Base-by-base conservation (phyloP, 2,797 vertebrate species). In the Characodon lateralis region DNA sequence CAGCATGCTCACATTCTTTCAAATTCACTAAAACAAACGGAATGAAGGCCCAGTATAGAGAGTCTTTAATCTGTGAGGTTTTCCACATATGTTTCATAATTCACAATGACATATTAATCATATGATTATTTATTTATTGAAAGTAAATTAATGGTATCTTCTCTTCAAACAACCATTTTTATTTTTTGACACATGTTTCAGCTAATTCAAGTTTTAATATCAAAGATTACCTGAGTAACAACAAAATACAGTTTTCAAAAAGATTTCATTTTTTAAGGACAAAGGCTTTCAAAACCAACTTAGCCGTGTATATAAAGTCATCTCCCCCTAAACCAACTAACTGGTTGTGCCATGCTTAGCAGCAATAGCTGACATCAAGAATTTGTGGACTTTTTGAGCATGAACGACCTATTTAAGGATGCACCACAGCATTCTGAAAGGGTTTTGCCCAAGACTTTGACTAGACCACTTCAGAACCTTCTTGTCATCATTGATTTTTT, bases 1-100 rank as follows among this genome's bases (percentile, higher is more conserved):
- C 71, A 79, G 48, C 74, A 41, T 2, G n/a, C 22, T 35, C 76
- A 56, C 63, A 82, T 78, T 50, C 53, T 70, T 68, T 14, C 22
- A 71, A 55, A 58, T 24, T 35, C 7, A 51, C 53, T 28, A 55
- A 79, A 63, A 43, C 72, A 41, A 3, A 43, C 28, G 13, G 18
- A 50, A 46, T 14, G 65, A 58, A 68, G 6, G 9, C 71, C 46
- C 41, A 63, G 80, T 31, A 55, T 31, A 53, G 2, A 53, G 5
- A 20, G 16, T 53, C 18, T 16, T 53, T 50, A 13, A 50, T 50
- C 48, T 50, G 12, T 50, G 48, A 50, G 2, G 16, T 53, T 53
- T 63, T 63, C 31, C 28, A 31, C 26, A 53, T 3, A 5, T 53
- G 51, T 18, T 53, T 53, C 16, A 20, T 16, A 53, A 53, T 53